Percentiles rank a stretch among this genome's conserved stretches.
Conservation (phyloP, 2,797 vertebrate species). For the Squalus acanthias region DNA sequence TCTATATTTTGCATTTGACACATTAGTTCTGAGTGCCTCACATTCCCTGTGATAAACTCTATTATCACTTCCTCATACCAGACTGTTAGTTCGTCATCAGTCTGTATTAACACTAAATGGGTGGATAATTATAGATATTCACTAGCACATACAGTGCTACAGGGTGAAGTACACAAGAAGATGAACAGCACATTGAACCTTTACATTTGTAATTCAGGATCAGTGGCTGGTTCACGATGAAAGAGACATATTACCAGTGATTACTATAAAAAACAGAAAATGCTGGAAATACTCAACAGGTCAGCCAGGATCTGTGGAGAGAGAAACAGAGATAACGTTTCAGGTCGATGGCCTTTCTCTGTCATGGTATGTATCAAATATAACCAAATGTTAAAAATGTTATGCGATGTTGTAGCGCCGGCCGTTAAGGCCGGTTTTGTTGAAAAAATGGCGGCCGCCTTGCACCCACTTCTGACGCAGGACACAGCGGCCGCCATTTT, state of each 20-base stretch:
- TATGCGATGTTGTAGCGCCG: no score
- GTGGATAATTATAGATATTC: slow-evolving; percentile 15
- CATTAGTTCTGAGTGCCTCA: slow-evolving; percentile 5
- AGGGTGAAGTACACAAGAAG: background rate
- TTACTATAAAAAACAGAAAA: background rate
- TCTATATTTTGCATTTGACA: slow-evolving; percentile 21
- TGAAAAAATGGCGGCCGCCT: no score
- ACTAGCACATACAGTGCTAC: background rate
- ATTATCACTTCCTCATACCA: slow-evolving; percentile 24
- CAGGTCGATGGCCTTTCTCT: no score
- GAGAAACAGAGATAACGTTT: no score
- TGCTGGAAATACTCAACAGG: no score
- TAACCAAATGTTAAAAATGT: background rate
- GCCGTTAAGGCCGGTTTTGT: no score
- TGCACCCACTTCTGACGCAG: no score
- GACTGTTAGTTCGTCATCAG: slow-evolving; percentile 5
- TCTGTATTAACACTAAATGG: slow-evolving; percentile 11
- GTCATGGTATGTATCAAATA: background rate
- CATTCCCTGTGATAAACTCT: slow-evolving; percentile 19
- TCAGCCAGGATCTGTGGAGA: no score
- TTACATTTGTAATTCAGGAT: background rate
- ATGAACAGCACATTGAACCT: background rate
- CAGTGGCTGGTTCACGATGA: background rate
- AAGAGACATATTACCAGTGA: background rate
- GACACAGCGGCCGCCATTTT: no score